A percentile compares a stretch with the other conserved stretches of the same genome.
Evolutionary conservation across 37 sponge, comb jelly and placozoan species (phyloP).

Genomic region (Aphrocallistes beatrix): DNA sequence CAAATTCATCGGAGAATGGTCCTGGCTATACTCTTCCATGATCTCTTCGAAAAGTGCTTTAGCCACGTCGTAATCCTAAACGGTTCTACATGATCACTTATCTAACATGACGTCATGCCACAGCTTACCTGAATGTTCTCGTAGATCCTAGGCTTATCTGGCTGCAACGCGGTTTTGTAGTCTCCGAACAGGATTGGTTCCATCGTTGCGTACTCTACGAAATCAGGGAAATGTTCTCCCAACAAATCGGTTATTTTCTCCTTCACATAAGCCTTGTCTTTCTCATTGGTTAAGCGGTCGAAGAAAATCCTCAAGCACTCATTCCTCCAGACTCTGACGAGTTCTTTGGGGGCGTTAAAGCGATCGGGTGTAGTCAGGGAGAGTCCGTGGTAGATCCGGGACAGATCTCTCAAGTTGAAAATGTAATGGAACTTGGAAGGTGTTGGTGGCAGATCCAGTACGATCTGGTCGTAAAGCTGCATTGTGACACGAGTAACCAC

Average conservation of each 20-base stretch:
- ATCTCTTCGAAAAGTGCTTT: constrained; percentile 86
- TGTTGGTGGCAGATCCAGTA: constrained; percentile 87
- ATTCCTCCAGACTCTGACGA: constrained; percentile 92
- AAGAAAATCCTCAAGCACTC: constrained; percentile 91
- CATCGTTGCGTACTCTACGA: constrained; percentile 47
- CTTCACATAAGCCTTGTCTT: constrained; percentile 61
- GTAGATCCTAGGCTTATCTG: constrained; percentile 78
- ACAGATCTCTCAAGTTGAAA: constrained; percentile 93
- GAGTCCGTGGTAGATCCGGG: constrained; percentile 93
- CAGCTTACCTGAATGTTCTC: constrained; percentile 61
- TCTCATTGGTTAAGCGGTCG: constrained; percentile 75
- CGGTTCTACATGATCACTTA: not conserved
- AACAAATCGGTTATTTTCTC: constrained; percentile 60
- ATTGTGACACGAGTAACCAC: constrained; percentile 71
- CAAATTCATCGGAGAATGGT: constrained; percentile 78
- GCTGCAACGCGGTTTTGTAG: constrained; percentile 71
- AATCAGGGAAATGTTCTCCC: constrained; percentile 47
- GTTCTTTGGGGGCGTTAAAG: constrained; percentile 29
- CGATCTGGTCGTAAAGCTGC: constrained; percentile 73
- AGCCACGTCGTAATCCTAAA: constrained; percentile 67
- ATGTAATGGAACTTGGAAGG: constrained; percentile 99
- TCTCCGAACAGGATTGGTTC: constrained; percentile 91
- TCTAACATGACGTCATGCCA: not conserved
- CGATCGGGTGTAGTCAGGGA: constrained; percentile 64
- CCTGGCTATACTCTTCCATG: constrained; percentile 86